phyloP scores from a whole-genome alignment of 1,140 invertebrate genomes.

The Mylabris phalerata region DNA sequence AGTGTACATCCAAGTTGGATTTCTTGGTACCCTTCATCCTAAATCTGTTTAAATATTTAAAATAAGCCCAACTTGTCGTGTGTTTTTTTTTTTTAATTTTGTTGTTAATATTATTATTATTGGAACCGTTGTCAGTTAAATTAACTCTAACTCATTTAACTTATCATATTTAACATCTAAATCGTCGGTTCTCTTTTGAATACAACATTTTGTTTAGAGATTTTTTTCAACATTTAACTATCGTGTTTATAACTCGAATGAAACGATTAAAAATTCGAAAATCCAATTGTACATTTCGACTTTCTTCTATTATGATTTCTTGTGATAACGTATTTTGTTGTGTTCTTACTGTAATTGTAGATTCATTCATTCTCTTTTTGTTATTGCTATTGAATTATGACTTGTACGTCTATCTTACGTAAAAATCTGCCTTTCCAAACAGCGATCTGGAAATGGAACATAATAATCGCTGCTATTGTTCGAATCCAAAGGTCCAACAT shows the following conservation, averaged over 20 bases:
- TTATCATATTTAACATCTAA: slow-evolving; percentile 13
- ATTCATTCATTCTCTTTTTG: no score
- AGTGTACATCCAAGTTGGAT: slow-evolving; percentile 28
- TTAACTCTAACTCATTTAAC: slow-evolving; percentile 23
- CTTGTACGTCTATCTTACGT: background rate
- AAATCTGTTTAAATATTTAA: slow-evolving; percentile 14
- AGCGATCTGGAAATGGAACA: slow-evolving; percentile 7
- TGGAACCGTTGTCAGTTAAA: slow-evolving; percentile 24
- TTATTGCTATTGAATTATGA: slow-evolving; percentile 11
- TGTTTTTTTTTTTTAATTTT: no score
- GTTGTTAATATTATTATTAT: no score
- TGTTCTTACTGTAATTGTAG: no score
- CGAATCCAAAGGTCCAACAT: slow-evolving; percentile 1
- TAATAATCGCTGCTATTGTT: slow-evolving; percentile 13
- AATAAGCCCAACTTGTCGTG: no score
- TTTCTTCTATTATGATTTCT: no score
- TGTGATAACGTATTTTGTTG: no score
- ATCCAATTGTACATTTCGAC: no score
- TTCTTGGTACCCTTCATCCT: slow-evolving; percentile 32
- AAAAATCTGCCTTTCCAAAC: slow-evolving; percentile 12
- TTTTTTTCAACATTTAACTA: no score
- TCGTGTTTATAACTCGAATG: no score
- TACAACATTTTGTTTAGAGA: no score
- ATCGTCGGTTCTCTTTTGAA: background rate
- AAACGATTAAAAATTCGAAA: no score